Evolutionary conservation across 2,797 vertebrate species (phyloP).

Genomic region (Lagocephalus sceleratus): DNA sequence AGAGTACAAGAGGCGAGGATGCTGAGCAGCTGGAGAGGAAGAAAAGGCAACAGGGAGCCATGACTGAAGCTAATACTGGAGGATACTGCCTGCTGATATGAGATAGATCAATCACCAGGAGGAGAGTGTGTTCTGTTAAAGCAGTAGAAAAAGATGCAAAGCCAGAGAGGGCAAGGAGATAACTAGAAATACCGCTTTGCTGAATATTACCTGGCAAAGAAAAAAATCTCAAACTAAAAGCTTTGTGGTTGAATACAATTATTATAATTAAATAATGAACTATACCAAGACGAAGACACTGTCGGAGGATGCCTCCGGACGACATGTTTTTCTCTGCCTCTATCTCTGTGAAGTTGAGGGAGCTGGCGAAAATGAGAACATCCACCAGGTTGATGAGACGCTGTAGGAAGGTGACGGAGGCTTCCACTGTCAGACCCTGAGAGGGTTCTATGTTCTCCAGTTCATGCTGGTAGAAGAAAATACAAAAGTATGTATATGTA

Average conservation of each 20-base stretch:
- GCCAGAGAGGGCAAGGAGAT: conserved; percentile 3
- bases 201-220: background rate
- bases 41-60: conserved; percentile 42
- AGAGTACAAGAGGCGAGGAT: conserved; percentile 31
- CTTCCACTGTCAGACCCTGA: conserved; percentile 90
- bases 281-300: conserved; percentile 92
- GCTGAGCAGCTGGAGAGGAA: conserved; percentile 24
- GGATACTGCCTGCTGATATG: conserved; percentile 35
- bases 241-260: background rate
- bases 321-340: conserved; percentile 99
- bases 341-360: conserved; percentile 95
- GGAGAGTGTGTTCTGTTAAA: conserved; percentile 21
- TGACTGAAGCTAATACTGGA: conserved; percentile 43
- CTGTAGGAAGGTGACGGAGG: conserved; percentile 91
- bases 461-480: conserved; percentile 81
- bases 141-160: conserved; percentile 18
- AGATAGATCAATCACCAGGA: conserved; percentile 37
- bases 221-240: background rate
- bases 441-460: conserved; percentile 92
- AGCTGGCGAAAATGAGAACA: conserved; percentile 97
- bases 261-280: background rate
- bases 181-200: conserved; percentile 2
- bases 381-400: conserved; percentile 93
- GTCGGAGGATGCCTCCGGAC: conserved; percentile 91
- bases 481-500: conserved; percentile 36